Evolutionary conservation across 2,888 invertebrate species (phyloP), one percentile per base, ranked within the genome.

Genomic region (Dasypogon diadema): DNA sequence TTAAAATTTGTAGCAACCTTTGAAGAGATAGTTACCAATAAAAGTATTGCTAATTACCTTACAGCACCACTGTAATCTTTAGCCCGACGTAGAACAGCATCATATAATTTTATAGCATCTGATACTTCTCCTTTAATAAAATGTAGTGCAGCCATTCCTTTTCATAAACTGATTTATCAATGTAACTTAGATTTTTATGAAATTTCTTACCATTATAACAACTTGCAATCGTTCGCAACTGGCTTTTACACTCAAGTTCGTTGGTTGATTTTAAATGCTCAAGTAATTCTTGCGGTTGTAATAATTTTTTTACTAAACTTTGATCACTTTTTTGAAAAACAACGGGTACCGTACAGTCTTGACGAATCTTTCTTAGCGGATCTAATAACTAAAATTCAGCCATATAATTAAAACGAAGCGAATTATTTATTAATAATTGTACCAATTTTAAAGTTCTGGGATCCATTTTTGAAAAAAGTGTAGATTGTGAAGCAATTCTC

Each of bases 321-420:
- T 88, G 83, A 0, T 89, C 89, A 68, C 87, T 89, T 77, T 88
- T 84, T 2, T 75, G 34, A 54, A 88, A 88, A 74, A 90, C 88
- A 82, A 90, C 90, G 0, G 93, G 92, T 82, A 92, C 90, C 10
- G 90, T 90, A 82, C 93, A 93, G 1, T 91, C 91, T 84, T 92
- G 92, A 0, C 93, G 88, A 75, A 94, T 85, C 72, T 89, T 87
- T 68, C 90, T 83, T 75, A 94, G 85, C 0, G 93, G 93, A 56
- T 87, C 87, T 80, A 93, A 81, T 65, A 93, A 81, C 83, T 83
- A 42, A 22, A 77, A 76, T 34, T 51, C 12, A 42, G n/a, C 10
- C 3, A 56, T 5, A 5, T 8, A 30, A 30, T 5, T 30, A 30
- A 30, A 30, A 18, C 5, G 16, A 14, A 30, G 2, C 2, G 54